Conservation (phyloP, 2,888 invertebrate species). For the Thera obeliscata region DNA sequence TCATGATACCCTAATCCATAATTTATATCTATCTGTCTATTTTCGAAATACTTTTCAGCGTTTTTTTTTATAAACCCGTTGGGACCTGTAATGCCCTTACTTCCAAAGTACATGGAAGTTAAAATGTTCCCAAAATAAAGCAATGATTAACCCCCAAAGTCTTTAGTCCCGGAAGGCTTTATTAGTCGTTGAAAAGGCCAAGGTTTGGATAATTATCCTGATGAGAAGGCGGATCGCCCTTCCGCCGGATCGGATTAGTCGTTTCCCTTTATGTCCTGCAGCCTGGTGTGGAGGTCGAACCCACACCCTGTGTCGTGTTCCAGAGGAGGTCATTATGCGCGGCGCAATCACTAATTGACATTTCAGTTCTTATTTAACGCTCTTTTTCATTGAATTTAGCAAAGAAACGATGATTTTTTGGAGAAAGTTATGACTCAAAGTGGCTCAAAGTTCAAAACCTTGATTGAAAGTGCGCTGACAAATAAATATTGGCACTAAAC, state of each 20-base stretch:
- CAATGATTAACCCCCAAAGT: constrained; percentile 19
- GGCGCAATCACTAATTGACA: too few relatives aligned
- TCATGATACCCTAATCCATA: too few relatives aligned
- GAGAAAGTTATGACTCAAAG: too few relatives aligned
- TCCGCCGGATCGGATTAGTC: constrained; percentile 40
- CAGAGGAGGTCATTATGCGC: not conserved
- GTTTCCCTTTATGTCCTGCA: constrained; percentile 40
- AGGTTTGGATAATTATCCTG: constrained; percentile 48
- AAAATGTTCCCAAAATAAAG: constrained; percentile 11
- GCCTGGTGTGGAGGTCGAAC: constrained; percentile 21
- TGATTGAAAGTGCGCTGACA: too few relatives aligned
- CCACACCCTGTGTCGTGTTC: not conserved
- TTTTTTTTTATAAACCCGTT: not conserved
- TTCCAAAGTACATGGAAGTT: not conserved
- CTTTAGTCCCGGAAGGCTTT: constrained; percentile 31
- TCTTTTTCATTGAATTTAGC: too few relatives aligned
- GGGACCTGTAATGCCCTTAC: not conserved
- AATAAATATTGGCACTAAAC: too few relatives aligned
- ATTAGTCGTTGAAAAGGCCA: constrained; percentile 40
- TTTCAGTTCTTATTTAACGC: too few relatives aligned
- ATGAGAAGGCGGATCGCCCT: constrained; percentile 51
- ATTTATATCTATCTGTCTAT: too few relatives aligned
- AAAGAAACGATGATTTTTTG: too few relatives aligned
- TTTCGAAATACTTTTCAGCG: not conserved
- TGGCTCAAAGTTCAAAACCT: too few relatives aligned